Evolutionary conservation across 2,113 vertebrate species (phyloP).

Genomic region (Zosterops borbonicus): DNA sequence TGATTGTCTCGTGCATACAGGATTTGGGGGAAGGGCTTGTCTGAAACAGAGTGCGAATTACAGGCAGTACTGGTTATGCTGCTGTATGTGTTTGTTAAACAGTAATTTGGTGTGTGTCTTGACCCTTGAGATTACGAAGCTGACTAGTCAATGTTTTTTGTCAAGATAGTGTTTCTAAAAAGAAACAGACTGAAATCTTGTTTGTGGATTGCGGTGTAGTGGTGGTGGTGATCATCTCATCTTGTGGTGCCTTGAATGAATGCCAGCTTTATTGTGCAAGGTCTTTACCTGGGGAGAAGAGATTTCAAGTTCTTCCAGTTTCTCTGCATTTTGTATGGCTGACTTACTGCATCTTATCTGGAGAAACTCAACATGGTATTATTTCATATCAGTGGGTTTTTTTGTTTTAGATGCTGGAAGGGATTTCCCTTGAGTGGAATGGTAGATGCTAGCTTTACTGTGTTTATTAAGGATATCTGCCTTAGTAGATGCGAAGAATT

Average conservation of each 20-base stretch:
- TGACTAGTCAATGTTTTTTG: neutral
- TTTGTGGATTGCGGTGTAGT: neutral
- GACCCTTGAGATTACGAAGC: neutral
- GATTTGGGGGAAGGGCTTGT: conserved; percentile 55
- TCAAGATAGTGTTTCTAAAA: neutral
- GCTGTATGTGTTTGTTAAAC: neutral
- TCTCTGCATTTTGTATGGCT: neutral
- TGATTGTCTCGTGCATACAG: neutral
- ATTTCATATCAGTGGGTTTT: neutral
- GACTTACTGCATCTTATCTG: neutral
- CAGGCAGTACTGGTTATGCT: neutral
- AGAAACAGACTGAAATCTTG: neutral
- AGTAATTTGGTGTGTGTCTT: neutral
- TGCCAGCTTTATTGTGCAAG: neutral
- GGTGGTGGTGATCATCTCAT: neutral
- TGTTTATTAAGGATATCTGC: neutral
- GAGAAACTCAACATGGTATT: neutral
- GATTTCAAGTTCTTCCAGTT: conserved; percentile 51
- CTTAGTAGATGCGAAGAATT: neutral
- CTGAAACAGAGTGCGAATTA: neutral
- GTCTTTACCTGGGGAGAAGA: conserved; percentile 15
- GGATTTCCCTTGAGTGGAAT: neutral
- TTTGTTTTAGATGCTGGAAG: neutral
- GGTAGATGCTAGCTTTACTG: neutral
- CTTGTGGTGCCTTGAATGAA: neutral